Evolutionary conservation across 2,113 vertebrate species (phyloP), one percentile per base, ranked within the genome.

Genomic region (Balaeniceps rex): DNA sequence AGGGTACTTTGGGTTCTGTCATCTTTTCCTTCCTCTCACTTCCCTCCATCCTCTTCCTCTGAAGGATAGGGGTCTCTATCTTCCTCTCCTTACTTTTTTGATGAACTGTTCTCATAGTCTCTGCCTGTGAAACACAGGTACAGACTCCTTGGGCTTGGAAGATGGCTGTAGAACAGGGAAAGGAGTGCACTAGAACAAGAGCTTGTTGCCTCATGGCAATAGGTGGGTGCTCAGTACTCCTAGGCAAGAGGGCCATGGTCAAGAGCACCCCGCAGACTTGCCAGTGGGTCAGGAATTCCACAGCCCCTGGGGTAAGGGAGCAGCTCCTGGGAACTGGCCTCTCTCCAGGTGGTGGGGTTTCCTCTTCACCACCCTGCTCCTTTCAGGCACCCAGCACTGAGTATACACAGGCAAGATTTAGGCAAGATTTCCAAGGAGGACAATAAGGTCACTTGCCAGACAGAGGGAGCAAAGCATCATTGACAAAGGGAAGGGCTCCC

Each of bases 351-450:
- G 57, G 5, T 2, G 3, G 8, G 7, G 7, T 8, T 49, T 47
- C 49, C 31, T 52, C 49, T 36, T 78, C 19, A 33, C 5, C 7
- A 24, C 6, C 11, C n/a, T 49, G 12, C 12, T 83, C 22, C 61
- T 46, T 79, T 54, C 57, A 60, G 33, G 5, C 29, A 78, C 12
- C 19, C 11, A 36, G 10, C 47, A 15, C 51, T 4, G 19, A 60
- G 9, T 0, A 2, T 4, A 9, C n/a, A 24, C 0, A 7, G 19
- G 12, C 36, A 61, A 1, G 0, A 34, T 11, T 69, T 31, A 7
- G 19, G 12, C 36, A 61, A 1, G 0, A 34, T 11, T 69, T 31
- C 36, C 5, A 0, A 44, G 38, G 17, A 54, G 6, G 8, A 57
- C 8, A 10, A 11, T 9, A 71, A 71, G 14, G 24, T 51, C 21